Percentiles rank a stretch among this genome's conserved stretches.
These are phyloP conservation scores for Parapristionchus giblindavisi DNA, from an alignment of 2,888 invertebrate species.

Conservation along the genomic window DNA sequence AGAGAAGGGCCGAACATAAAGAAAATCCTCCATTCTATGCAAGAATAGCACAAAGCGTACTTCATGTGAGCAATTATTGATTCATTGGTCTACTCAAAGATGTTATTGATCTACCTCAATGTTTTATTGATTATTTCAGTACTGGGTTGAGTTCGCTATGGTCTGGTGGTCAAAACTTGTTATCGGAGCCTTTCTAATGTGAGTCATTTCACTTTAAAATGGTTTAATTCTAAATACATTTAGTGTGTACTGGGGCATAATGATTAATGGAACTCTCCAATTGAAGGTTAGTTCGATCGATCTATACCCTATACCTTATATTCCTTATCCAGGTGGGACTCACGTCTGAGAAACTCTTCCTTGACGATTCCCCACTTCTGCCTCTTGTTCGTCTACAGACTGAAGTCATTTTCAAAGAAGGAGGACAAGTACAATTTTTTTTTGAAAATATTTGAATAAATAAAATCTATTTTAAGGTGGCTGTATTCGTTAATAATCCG, in stretches of 20 bases:
- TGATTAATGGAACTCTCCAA: slow-evolving; percentile 63
- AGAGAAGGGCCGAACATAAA: not conserved
- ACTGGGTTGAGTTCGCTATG: slow-evolving; percentile 68
- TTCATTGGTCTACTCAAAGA: not conserved
- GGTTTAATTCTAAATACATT: not conserved
- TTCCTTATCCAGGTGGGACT: slow-evolving; percentile 56
- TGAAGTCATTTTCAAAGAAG: slow-evolving; percentile 68
- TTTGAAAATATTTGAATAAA: not conserved
- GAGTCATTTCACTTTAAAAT: not conserved
- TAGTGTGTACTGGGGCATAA: slow-evolving; percentile 62
- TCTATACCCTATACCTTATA: not conserved
- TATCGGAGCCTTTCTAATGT: slow-evolving; percentile 50
- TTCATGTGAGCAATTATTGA: slow-evolving; percentile 12
- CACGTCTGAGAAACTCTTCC: slow-evolving; percentile 67
- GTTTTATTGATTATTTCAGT: slow-evolving; percentile 25
- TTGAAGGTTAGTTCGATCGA: slow-evolving; percentile 52
- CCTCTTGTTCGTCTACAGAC: slow-evolving; percentile 68
- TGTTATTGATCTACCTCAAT: not conserved
- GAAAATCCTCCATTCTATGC: slow-evolving; percentile 27
- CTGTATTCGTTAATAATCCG: slow-evolving; percentile 68
- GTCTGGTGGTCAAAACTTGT: slow-evolving; percentile 55
- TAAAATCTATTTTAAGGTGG: slow-evolving; percentile 46
- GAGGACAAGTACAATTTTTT: slow-evolving; percentile 57
- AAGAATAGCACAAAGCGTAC: slow-evolving; percentile 29
- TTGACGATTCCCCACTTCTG: slow-evolving; percentile 68